Evolutionary conservation across 2,797 vertebrate genomes (phyloP), one percentile per base, ranked within the genome.

Genomic region (Ptychobarbus kaznakovi): DNA sequence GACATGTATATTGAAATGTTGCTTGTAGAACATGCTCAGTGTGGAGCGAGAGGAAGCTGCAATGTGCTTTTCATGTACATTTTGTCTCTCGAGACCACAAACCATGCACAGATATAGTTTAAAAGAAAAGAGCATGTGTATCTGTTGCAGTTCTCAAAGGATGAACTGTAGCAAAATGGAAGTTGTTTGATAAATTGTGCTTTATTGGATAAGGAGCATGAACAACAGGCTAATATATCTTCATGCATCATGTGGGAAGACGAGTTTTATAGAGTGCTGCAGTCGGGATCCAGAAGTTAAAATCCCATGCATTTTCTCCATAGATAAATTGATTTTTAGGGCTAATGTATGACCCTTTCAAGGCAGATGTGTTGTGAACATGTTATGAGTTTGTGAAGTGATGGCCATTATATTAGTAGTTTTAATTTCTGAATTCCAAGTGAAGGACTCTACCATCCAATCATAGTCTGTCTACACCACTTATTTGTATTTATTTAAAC

Each of bases 1-100:
- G 35, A 69, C 35, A 56, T 38, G 2, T 20, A 18, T 16, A 44
- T 42, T 28, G 13, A 44, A 56, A 44, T 44, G 63, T 35, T 69
- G 65, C 73, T n/a, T 28, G 73, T 53, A 69, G 82, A 56, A 68
- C 61, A 66, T n/a, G 73, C 10, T 66, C 73, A 8, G 42, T 28
- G 32, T 51, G 35, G 44, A 83, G 32, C 35, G 9, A 58, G 61
- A 77, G 28, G 70, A n/a, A 75, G 58, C 81, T 51, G 42, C 72
- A 20, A 76, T 76, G 82, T 84, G 49, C 74, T 83, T 83, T 76
- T 28, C 74, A 9, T 83, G 72, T 83, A 76, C 11, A 42, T 42
- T 70, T 73, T 15, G 16, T 68, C 82, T 76, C 73, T 20, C 18
- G 72, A 83, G 72, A 75, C 58, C 15, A 7, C 8, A 44, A 68